phyloP scores from a whole-genome alignment of 2,888 invertebrate species.

The Tipula helvola region DNA sequence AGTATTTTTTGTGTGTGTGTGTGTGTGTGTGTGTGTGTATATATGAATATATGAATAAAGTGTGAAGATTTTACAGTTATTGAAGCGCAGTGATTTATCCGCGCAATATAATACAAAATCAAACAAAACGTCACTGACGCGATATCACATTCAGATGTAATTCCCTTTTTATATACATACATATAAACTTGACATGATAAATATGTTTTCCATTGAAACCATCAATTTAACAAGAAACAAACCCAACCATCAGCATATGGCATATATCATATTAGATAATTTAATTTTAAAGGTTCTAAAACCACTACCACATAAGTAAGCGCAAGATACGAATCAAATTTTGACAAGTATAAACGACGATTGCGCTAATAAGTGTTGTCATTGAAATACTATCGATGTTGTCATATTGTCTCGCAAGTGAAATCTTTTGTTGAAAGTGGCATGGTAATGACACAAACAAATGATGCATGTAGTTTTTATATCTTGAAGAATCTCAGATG shows the following conservation, averaged over 20 bases:
- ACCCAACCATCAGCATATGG: background rate
- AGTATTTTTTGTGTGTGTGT: background rate
- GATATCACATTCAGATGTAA: background rate
- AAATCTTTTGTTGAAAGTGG: background rate
- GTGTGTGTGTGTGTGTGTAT: too few relatives aligned
- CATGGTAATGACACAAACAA: background rate
- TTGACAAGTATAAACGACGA: background rate
- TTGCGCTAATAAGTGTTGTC: background rate
- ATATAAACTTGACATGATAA: background rate
- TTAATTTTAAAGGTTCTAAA: background rate
- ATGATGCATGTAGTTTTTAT: background rate
- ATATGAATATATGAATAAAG: background rate
- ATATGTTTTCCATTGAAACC: background rate
- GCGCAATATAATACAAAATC: background rate
- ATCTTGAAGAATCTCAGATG: background rate
- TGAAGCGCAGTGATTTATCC: background rate
- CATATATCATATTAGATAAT: background rate
- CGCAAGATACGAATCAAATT: background rate
- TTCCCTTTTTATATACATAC: background rate
- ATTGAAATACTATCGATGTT: background rate
- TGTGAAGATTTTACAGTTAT: background rate
- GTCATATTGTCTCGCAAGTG: slow-evolving; percentile 4
- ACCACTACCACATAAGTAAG: background rate
- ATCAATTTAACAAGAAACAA: background rate
- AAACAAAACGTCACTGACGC: background rate